Evolutionary conservation across 2,797 vertebrate genomes (phyloP).

Genomic region (Enteromius argenteus): DNA sequence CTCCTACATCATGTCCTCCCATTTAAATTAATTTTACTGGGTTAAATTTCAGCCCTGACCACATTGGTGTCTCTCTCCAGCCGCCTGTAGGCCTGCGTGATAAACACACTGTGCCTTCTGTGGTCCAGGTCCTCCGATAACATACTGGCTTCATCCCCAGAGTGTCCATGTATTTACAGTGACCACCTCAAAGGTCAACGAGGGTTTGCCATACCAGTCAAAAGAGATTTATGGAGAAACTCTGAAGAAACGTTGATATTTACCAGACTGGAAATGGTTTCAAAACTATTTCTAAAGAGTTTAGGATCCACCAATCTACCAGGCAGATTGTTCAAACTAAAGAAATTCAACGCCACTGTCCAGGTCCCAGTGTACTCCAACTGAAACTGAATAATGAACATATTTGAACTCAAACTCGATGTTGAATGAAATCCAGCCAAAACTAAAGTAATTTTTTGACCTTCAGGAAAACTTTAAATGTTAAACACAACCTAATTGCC

Average conservation of each 20-base stretch:
- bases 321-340: neutral
- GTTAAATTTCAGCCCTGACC: neutral
- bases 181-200: neutral
- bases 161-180: neutral
- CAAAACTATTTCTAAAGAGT: neutral
- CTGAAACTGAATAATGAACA: neutral
- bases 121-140: neutral
- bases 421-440: neutral
- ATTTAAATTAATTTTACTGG: neutral
- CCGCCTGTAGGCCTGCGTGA: neutral
- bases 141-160: neutral
- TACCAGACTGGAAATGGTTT: neutral
- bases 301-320: neutral
- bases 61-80: neutral
- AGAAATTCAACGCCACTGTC: neutral
- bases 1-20: neutral
- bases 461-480: neutral
- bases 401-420: neutral
- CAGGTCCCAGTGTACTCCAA: neutral
- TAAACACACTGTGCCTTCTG: neutral
- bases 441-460: neutral
- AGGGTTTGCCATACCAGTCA: neutral
- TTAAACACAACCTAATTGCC: neutral
- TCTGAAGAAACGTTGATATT: neutral
- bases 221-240: neutral